These are phyloP conservation scores for Silvanus unidentatus DNA, from an alignment of 2,888 invertebrate genomes.

Conservation along the genomic window DNA sequence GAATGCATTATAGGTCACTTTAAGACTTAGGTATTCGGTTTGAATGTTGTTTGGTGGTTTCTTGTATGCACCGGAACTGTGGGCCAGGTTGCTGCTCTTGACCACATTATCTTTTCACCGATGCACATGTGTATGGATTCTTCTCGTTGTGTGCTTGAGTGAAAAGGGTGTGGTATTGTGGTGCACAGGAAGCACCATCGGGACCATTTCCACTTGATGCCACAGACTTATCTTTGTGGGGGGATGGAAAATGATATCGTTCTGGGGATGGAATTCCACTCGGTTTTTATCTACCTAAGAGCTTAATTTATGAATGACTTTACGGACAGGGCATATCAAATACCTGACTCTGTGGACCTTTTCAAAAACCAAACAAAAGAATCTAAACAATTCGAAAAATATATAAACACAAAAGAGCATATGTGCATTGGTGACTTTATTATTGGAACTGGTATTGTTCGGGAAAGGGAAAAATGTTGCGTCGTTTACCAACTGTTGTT, in stretches of 20 bases:
- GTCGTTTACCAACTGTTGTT: not conserved
- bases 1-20: constrained; percentile 11
- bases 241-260: not conserved
- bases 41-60: constrained; percentile 1
- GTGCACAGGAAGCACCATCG: not conserved
- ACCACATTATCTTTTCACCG: not conserved
- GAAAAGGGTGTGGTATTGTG: constrained; percentile 3
- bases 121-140: not conserved
- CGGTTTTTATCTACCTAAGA: no score
- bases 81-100: not conserved
- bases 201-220: no score
- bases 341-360: no score
- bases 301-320: no score
- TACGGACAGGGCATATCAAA: no score
- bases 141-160: not conserved
- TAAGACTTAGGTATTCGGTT: constrained; percentile 8
- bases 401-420: not conserved
- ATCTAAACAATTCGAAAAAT: not conserved
- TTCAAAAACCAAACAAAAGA: not conserved
- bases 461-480: not conserved
- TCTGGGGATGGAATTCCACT: no score
- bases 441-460: not conserved
- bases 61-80: constrained; percentile 1
- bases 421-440: not conserved
- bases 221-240: not conserved